Base-by-base conservation (phyloP, 2,888 invertebrate species). In the Ormyrus pomaceus region DNA sequence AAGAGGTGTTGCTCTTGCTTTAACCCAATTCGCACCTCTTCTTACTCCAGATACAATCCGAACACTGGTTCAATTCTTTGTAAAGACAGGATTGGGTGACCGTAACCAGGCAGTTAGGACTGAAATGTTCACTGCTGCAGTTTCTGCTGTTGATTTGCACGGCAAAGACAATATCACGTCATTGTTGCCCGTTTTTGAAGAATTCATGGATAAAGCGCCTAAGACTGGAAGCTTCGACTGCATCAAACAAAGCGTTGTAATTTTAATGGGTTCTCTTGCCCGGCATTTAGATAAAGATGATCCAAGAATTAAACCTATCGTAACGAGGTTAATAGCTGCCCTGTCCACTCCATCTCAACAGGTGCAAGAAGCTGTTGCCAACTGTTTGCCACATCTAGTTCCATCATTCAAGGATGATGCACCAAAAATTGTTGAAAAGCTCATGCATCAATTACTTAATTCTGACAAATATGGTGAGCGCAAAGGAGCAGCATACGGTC, bases 191-290 rank as follows among this genome's bases (percentile, higher is more conserved):
- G 95, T 98, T 45, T 98, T 99, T 91, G 98, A 99, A 91, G 94
- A 96, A 82, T 98, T 98, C 90, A 93, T 99, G 91, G 96, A 97
- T 89, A 96, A 95, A 88, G 97, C 98, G 0, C 98, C 98, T 0
- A 96, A 97, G 89, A 96, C 96, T 0, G 95, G 96, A 55, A 94
- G 94, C 80, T 97, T 94, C 89, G 99, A 99, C 91, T 95, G 96
- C 11, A 97, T 98, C 73, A 94, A 99, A 34, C 98, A 99, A 91
- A 96, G 98, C 82, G 98, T 99, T 75, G 98, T 99, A 75, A 96
- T 99, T 88, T 92, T 99, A 76, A 98, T 99, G 96, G 99, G 99
- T 5, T 97, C 97, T 0, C 92, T 99, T 85, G 99, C 99, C n/a
- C 94, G 97, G 62, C 98, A 99, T 93, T 93, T 99, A 87, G 97